A percentile compares a stretch with the other conserved stretches of the same genome.
phyloP scores from a whole-genome alignment of 35 echinoderm and acorn worm species.

The Heliocidaris erythrogramma region DNA sequence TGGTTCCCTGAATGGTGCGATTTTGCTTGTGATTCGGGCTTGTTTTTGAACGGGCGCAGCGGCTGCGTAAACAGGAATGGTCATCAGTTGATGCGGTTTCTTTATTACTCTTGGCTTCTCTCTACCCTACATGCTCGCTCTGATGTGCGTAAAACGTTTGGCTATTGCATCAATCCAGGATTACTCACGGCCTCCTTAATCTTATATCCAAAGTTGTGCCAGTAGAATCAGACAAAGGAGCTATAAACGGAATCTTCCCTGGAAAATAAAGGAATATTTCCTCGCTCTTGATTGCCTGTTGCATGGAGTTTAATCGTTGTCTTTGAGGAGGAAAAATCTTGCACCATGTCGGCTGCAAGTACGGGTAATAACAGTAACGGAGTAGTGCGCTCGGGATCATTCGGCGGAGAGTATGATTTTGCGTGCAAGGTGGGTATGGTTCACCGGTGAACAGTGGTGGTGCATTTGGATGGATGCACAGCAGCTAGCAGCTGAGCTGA shows the following conservation, averaged over 20 bases:
- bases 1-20: no score
- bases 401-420: conserved; percentile 95
- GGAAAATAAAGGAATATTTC: not conserved
- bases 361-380: conserved; percentile 58
- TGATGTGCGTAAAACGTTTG: no score
- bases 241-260: not conserved
- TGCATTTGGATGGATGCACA: not conserved
- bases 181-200: no score
- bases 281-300: not conserved
- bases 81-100: no score
- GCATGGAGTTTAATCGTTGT: conserved; percentile 22
- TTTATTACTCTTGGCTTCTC: no score
- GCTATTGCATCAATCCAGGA: no score
- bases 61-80: no score
- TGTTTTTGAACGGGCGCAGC: no score
- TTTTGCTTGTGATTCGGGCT: no score
- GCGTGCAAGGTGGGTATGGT: conserved; percentile 86
- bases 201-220: not conserved
- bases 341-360: conserved; percentile 75
- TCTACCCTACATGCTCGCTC: no score
- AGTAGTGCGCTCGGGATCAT: conserved; percentile 82
- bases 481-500: not conserved
- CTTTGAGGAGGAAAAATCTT: conserved; percentile 41
- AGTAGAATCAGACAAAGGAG: not conserved
- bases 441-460: not conserved